phyloP scores from a whole-genome alignment of 2,888 invertebrate species.

The Gerris lacustris region DNA sequence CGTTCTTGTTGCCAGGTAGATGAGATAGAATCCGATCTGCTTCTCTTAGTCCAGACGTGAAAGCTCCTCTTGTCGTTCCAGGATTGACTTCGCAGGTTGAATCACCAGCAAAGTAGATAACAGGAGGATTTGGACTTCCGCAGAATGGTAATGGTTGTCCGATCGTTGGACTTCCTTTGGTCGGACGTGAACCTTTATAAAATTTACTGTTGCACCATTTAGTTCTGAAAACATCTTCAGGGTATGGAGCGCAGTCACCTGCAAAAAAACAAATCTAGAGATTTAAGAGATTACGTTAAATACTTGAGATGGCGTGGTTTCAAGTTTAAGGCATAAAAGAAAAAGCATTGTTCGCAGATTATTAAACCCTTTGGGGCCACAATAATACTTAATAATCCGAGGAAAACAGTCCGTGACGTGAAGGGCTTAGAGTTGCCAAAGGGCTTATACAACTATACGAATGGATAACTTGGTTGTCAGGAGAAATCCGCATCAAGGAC shows the following conservation, averaged over 20 bases:
- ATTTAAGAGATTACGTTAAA: no score
- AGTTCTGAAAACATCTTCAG: not conserved
- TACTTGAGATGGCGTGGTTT: no score
- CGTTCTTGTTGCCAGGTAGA: not conserved
- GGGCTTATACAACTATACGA: no score
- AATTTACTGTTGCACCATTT: not conserved
- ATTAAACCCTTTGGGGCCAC: no score
- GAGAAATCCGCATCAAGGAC: no score
- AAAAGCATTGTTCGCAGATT: no score
- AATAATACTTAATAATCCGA: no score
- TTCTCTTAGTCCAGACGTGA: not conserved
- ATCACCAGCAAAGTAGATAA: conserved; percentile 6
- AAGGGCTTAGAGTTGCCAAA: no score
- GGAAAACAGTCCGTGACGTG: no score
- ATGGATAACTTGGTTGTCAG: no score
- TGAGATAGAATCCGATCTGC: not conserved
- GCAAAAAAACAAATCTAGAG: not conserved
- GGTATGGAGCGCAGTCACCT: not conserved
- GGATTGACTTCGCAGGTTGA: not conserved
- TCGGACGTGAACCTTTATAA: not conserved
- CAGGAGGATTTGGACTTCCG: not conserved
- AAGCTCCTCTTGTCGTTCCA: not conserved
- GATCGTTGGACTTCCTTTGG: not conserved
- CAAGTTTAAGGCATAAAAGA: no score
- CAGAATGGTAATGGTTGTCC: not conserved